Percentiles rank a stretch among this genome's conserved stretches.
These are phyloP conservation scores for Tribolium castaneum DNA, from an alignment of 1,140 invertebrate species.

Conservation along the genomic window DNA sequence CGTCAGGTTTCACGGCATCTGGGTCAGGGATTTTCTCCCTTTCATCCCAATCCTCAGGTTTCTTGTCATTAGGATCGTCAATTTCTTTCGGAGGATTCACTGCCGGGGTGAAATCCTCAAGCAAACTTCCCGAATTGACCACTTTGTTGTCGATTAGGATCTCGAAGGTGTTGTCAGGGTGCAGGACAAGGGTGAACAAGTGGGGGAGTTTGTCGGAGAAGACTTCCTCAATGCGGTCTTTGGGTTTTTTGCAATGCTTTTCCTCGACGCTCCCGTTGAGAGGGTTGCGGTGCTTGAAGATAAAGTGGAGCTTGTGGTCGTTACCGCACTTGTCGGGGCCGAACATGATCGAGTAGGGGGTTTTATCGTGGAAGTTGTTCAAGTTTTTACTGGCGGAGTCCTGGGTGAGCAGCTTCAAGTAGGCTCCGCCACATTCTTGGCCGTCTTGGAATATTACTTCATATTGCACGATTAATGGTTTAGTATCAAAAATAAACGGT, in stretches of 20 bases:
- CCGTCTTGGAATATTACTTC: slow-evolving; percentile 92
- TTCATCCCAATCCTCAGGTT: slow-evolving; percentile 97
- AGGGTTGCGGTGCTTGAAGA: slow-evolving; percentile 96
- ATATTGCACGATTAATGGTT: slow-evolving; percentile 95
- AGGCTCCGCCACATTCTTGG: slow-evolving; percentile 98
- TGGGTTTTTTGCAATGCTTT: slow-evolving; percentile 92
- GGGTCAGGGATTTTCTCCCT: slow-evolving; percentile 95
- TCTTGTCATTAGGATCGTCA: slow-evolving; percentile 90
- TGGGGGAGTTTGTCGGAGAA: slow-evolving; percentile 97
- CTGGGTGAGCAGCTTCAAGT: slow-evolving; percentile 90
- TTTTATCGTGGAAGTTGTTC: slow-evolving; percentile 92
- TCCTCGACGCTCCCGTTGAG: slow-evolving; percentile 89
- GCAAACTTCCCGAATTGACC: slow-evolving; percentile 85
- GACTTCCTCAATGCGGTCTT: slow-evolving; percentile 85
- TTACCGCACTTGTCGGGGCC: slow-evolving; percentile 99
- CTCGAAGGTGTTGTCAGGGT: slow-evolving; percentile 88
- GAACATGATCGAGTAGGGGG: slow-evolving; percentile 99
- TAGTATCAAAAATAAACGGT: slow-evolving; percentile 87
- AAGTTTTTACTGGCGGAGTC: slow-evolving; percentile 76
- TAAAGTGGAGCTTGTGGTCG: slow-evolving; percentile 97
- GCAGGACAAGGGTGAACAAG: slow-evolving; percentile 90
- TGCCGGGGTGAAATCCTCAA: slow-evolving; percentile 91
- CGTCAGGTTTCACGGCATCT: slow-evolving; percentile 87
- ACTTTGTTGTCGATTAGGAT: slow-evolving; percentile 79
- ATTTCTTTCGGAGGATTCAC: slow-evolving; percentile 97